A percentile compares a stretch with the other conserved stretches of the same genome.
These are phyloP conservation scores for Aegotheles bennettii DNA, from an alignment of 2,113 vertebrate species.

Conservation along the genomic window DNA sequence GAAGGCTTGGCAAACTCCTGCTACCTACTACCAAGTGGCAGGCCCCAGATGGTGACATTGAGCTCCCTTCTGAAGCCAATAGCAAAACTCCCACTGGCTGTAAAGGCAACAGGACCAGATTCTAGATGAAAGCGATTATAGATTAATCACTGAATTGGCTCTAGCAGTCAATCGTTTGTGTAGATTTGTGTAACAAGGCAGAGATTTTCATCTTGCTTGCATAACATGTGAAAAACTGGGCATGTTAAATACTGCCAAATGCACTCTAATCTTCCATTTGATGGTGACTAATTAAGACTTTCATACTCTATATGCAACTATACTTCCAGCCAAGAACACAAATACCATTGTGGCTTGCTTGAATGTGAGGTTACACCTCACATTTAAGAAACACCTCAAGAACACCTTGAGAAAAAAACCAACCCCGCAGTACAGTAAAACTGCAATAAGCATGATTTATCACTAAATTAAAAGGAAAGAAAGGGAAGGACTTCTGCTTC, in stretches of 20 bases:
- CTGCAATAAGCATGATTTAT: background rate
- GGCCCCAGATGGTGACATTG: background rate
- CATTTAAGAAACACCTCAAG: too few species aligned
- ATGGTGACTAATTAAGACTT: slow-evolving; percentile 10
- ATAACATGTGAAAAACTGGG: background rate
- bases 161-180: background rate
- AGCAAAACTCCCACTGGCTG: background rate
- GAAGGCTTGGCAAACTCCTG: background rate
- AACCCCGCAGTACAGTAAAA: background rate
- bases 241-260: background rate
- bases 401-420: background rate
- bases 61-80: background rate
- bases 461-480: background rate
- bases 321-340: background rate
- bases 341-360: background rate
- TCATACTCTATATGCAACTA: background rate
- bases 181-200: background rate
- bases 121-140: background rate
- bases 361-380: background rate
- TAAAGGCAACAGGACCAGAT: background rate
- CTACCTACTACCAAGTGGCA: background rate
- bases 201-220: background rate
- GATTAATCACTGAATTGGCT: background rate
- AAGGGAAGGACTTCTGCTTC: background rate
- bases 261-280: background rate